Conservation (phyloP, 2,113 vertebrate species). For the Oreamnos americanus region DNA sequence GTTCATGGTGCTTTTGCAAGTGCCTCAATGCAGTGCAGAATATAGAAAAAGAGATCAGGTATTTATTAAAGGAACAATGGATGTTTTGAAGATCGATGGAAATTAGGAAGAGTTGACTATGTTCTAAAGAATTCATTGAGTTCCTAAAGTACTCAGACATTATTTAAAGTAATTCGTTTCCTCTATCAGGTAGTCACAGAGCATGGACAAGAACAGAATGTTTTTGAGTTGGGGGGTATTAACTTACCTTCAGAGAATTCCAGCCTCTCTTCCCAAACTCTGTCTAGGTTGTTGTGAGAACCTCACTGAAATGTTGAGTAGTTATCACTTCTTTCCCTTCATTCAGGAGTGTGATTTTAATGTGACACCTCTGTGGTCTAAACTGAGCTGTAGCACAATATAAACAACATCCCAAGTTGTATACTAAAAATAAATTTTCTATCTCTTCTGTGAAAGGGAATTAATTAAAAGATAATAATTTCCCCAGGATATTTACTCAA, state of each 20-base stretch:
- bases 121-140: background rate
- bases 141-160: background rate
- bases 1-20: background rate
- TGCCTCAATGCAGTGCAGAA: background rate
- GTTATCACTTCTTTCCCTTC: background rate
- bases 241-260: background rate
- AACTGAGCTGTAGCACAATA: background rate
- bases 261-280: background rate
- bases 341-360: background rate
- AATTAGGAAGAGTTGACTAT: background rate
- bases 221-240: background rate
- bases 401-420: background rate
- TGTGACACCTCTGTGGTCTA: background rate
- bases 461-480: conserved; percentile 11
- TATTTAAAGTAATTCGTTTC: background rate
- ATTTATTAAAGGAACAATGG: background rate
- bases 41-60: background rate
- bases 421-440: background rate
- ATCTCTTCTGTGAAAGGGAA: background rate
- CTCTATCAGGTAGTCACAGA: background rate
- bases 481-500: background rate
- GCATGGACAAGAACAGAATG: background rate
- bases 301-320: background rate
- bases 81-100: background rate
- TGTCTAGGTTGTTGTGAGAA: background rate